Base-by-base conservation (phyloP, 2,113 vertebrate species). In the Benitochromis conjunctus region DNA sequence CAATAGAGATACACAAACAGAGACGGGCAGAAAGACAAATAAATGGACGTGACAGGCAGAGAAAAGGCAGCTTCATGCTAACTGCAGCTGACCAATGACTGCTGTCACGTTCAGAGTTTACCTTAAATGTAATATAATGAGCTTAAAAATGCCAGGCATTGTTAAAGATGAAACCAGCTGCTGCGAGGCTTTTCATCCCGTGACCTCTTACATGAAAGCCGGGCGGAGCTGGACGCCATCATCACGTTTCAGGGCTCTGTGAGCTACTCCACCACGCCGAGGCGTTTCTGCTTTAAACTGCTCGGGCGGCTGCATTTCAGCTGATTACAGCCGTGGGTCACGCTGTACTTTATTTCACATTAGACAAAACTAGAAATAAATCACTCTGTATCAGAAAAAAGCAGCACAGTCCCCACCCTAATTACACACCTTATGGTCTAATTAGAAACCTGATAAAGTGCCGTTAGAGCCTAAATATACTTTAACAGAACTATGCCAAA, bases 1-100 rank as follows among this genome's bases (percentile, higher is more conserved):
- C 76, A 80, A 69, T 79, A 82, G 83, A 81, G 76, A 86, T 16
- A 74, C 80, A 69, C n/a, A 58, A 46, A 64, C 80, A 76, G 71
- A 69, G 89, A 81, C 0, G 24, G 36, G 26, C 79, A 34, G 54
- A 43, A 24, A 69, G 55, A 19, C n/a, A 14, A 74, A 48, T 29
- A 74, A 18, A 48, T 0, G 43, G 69, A 74, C 5, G 24, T 74
- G 24, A 48, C 69, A 29, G 24, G 69, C 69, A 74, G 9, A 74
- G 24, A 19, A 19, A 46, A 29, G 43, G 1, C 43, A 29, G 24
- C 43, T 48, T 3, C 2, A 11, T 74, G 69, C 24, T 48, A 3
- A 48, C 41, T 48, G 69, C 43, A 74, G 41, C 69, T 29, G 60
- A 64, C 31, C 7, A 24, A 18, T 18, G 46, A 6, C 64, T 71